Percentiles rank a stretch among this genome's conserved stretches.
Conservation (phyloP, 1,140 invertebrate genomes). For the Antheraea mylitta region DNA sequence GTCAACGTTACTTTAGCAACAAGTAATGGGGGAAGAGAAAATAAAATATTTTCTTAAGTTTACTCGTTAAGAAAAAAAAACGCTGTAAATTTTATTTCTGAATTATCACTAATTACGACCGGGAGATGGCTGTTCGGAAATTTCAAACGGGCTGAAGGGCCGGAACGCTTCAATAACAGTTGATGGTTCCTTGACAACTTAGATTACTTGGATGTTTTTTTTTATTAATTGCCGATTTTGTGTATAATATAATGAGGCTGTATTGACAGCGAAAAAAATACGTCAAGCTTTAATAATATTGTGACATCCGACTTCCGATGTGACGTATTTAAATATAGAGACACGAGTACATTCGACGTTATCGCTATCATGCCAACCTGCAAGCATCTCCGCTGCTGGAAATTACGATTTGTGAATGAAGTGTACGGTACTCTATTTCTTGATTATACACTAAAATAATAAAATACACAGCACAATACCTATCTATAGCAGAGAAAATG, state of each 20-base stretch:
- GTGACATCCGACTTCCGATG: neutral
- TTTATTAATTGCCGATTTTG: slow-evolving; percentile 2
- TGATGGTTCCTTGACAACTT: slow-evolving; percentile 2
- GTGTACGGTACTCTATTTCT: too few relatives aligned
- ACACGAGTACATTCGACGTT: too few relatives aligned
- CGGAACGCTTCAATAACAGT: neutral
- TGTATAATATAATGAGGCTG: neutral
- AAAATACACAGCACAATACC: too few relatives aligned
- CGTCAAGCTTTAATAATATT: neutral
- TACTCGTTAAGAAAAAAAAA: neutral
- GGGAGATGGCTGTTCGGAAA: neutral
- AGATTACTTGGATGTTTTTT: neutral
- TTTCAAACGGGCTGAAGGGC: neutral
- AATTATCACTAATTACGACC: slow-evolving; percentile 1
- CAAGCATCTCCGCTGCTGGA: too few relatives aligned
- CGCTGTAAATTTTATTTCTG: slow-evolving; percentile 1
- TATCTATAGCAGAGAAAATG: too few relatives aligned
- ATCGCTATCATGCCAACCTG: too few relatives aligned
- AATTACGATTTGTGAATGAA: too few relatives aligned
- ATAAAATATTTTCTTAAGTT: neutral
- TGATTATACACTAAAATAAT: too few relatives aligned
- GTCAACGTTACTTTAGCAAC: neutral
- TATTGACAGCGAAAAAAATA: neutral
- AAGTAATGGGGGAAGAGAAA: neutral
- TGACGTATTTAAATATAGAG: too few relatives aligned